Conservation (phyloP, 2,888 invertebrate genomes). For the Protonemura montana region DNA sequence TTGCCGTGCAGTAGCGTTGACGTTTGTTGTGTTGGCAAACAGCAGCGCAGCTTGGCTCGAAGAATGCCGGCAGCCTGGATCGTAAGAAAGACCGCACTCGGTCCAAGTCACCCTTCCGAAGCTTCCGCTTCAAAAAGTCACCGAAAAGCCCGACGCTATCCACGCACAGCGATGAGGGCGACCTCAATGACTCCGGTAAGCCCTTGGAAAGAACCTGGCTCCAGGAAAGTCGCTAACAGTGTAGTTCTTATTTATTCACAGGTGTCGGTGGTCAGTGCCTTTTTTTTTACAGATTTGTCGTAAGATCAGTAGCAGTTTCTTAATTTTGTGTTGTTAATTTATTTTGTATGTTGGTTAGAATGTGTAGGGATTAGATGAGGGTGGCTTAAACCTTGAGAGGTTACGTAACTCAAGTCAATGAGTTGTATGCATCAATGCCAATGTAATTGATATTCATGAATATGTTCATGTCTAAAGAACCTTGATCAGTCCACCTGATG, state of each 20-base stretch:
- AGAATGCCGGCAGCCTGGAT: conserved; percentile 48
- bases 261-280: not conserved
- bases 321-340: no score
- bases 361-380: no score
- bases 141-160: conserved; percentile 52
- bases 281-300: not conserved
- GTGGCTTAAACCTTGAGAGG: no score
- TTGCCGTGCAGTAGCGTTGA: conserved; percentile 27
- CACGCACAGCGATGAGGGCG: conserved; percentile 47
- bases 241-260: not conserved
- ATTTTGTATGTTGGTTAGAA: no score
- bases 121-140: conserved; percentile 86
- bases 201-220: no score
- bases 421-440: no score
- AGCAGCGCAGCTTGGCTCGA: conserved; percentile 48
- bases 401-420: no score
- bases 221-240: not conserved
- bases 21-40: conserved; percentile 39
- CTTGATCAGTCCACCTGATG: no score
- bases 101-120: conserved; percentile 93
- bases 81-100: conserved; percentile 80
- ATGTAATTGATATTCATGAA: no score
- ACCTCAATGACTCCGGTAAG: not conserved
- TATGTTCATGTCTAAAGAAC: no score
- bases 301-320: no score